These are phyloP conservation scores for Aegotheles bennettii DNA, from an alignment of 2,113 vertebrate species.

Conservation along the genomic window DNA sequence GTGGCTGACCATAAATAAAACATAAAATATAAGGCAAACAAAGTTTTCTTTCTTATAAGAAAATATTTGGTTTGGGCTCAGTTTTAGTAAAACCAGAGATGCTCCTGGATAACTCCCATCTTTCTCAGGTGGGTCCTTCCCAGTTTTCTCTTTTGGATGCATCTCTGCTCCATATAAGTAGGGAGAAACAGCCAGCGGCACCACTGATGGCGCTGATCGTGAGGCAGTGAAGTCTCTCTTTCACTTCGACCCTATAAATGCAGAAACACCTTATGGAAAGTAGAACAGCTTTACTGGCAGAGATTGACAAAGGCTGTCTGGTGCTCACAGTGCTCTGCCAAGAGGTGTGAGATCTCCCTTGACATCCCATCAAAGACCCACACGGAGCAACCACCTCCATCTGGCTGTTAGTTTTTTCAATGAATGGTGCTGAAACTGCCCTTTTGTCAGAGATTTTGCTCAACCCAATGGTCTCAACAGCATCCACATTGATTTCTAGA, in stretches of 20 bases:
- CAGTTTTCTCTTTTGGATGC: not conserved
- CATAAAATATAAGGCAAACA: not conserved
- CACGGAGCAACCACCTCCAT: not conserved
- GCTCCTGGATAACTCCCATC: not conserved
- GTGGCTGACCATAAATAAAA: not conserved
- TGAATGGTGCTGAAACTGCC: not conserved
- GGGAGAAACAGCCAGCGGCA: not conserved
- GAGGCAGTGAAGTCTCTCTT: not conserved
- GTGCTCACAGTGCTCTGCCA: not conserved
- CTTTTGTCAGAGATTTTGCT: not conserved
- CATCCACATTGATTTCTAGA: not conserved
- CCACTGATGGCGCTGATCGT: not conserved
- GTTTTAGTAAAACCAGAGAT: not conserved
- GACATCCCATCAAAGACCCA: not conserved
- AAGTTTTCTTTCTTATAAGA: not conserved
- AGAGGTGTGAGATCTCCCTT: not conserved
- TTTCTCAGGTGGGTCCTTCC: not conserved
- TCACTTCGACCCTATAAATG: not conserved
- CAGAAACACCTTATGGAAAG: not conserved
- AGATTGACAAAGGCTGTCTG: not conserved
- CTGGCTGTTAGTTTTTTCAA: not conserved
- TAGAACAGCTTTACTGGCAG: not conserved
- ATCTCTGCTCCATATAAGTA: not conserved
- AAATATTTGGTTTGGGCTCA: not conserved
- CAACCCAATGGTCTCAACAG: not conserved